Base-by-base conservation (phyloP, 1,140 invertebrate species). In the Holcopasites calliopsidis region DNA sequence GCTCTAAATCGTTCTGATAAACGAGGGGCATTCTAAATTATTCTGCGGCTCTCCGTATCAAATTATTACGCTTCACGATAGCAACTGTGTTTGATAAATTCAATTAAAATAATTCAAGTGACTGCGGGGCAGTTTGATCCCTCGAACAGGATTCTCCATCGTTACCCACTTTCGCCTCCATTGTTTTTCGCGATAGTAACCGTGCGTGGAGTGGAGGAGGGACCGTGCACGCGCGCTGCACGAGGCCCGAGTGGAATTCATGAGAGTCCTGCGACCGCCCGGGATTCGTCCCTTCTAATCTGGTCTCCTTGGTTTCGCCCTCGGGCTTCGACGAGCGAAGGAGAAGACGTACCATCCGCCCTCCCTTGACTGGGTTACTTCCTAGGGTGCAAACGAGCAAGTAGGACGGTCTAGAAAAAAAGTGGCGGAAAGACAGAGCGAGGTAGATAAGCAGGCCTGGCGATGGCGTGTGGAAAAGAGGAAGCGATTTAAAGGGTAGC, bases 271-370 rank as follows among this genome's bases (percentile, higher is more conserved):
- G 65, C 57, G 75, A 69, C 38, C 55, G 58, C 85, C 81, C 83
- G 58, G 76, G 88, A 82, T 85, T 88, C 84, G 79, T 87, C 87
- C 83, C 83, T 88, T 90, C 87, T 90, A 91, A 91, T 91, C 89
- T 88, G 86, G 91, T 92, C 90, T 90, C 91, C 90, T 91, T 91
- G 90, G 90, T 91, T 91, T 91, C 89, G 82, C 89, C 90, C 89
- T 87, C 85, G 80, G 83, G 82, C 84, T 85, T 84, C 83, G 81
- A 75, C 82, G 80, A 82, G 18, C 33, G 70, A 66, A 55, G 70
- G 57, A 60, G 61, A 40, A 28, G 58, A 58, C 50, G 50, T 52
- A 52, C 44, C 52, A 60, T 42, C 21, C 7, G 4, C 16, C 38
- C 47, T 26, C 18, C 8, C 23, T 11, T 62, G 71, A 57, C 71